phyloP scores from a whole-genome alignment of 2,888 invertebrate genomes.

The Cephus pygmeus region DNA sequence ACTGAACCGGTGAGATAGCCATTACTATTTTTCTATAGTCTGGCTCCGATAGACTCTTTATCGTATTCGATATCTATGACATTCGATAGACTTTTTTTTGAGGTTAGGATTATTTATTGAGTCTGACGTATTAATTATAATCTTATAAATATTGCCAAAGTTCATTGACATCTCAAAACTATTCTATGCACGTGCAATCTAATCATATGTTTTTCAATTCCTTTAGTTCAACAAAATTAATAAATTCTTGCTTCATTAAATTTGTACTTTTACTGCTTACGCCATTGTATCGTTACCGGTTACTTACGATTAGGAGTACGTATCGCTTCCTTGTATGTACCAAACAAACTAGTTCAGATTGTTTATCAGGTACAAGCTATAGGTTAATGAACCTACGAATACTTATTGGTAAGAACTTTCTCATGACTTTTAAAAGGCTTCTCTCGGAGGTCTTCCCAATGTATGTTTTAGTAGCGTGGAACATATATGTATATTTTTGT shows the following conservation, averaged over 20 bases:
- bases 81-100: background rate
- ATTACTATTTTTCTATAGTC: background rate
- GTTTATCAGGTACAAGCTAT: background rate
- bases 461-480: background rate
- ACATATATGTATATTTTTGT: too few relatives aligned
- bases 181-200: background rate
- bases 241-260: background rate
- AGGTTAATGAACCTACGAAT: background rate
- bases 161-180: background rate
- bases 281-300: background rate
- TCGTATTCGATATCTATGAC: background rate
- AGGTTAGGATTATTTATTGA: background rate
- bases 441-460: background rate
- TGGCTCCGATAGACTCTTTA: background rate
- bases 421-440: background rate
- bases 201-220: background rate
- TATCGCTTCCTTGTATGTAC: background rate
- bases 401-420: background rate
- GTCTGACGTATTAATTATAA: background rate
- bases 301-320: background rate
- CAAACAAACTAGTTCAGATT: background rate
- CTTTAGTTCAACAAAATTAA: background rate
- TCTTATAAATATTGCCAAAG: background rate
- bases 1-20: background rate
- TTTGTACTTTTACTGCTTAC: background rate